Conservation (phyloP, 2,888 invertebrate genomes). For the Campaea margaritaria region DNA sequence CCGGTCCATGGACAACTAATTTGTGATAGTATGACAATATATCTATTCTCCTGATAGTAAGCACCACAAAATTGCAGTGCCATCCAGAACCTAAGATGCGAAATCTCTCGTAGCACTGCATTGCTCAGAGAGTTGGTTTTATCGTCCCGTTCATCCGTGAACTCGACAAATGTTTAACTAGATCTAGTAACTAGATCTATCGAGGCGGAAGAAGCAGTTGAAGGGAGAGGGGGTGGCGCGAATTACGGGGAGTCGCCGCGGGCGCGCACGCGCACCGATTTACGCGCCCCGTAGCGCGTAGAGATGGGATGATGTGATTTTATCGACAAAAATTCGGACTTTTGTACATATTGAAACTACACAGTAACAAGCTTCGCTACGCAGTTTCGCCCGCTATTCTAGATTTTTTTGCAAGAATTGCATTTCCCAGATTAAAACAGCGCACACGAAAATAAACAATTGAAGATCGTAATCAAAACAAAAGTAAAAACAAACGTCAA, state of each 20-base stretch:
- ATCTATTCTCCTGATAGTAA: too few relatives aligned
- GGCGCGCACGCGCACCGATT: constrained; percentile 83
- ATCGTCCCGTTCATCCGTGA: not conserved
- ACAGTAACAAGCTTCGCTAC: too few relatives aligned
- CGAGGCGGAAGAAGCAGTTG: constrained; percentile 55
- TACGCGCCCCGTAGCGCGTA: constrained; percentile 74
- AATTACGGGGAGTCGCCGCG: constrained; percentile 77
- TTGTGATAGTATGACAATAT: too few relatives aligned
- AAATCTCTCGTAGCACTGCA: not conserved
- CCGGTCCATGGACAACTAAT: too few relatives aligned
- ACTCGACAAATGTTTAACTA: constrained; percentile 34
- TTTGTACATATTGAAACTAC: not conserved
- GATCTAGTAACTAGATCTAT: constrained; percentile 54
- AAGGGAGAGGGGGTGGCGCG: constrained; percentile 58
- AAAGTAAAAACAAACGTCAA: too few relatives aligned
- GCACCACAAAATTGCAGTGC: too few relatives aligned
- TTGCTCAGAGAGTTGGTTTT: not conserved
- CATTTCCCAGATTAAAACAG: too few relatives aligned
- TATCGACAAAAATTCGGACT: not conserved
- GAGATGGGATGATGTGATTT: constrained; percentile 46
- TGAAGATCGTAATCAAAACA: too few relatives aligned
- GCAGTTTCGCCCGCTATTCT: too few relatives aligned
- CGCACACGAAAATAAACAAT: too few relatives aligned
- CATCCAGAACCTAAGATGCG: not conserved
- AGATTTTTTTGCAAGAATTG: too few relatives aligned